Base-by-base conservation (phyloP, 2,888 invertebrate genomes). In the Drosophila mimica region DNA sequence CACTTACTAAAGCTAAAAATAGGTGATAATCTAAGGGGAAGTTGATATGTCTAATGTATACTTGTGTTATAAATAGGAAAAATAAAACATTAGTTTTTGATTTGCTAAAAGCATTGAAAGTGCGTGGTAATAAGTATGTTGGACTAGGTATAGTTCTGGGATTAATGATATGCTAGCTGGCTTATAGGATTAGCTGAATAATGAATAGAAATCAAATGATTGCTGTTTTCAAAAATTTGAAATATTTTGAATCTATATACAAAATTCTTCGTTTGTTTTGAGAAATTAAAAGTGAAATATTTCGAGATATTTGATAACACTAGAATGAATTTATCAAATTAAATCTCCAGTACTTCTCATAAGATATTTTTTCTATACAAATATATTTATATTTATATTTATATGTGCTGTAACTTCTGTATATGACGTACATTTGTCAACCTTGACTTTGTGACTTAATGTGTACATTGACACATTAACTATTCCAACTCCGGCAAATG, bases 361-460 rank as follows among this genome's bases (percentile, higher is more conserved):
- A 9, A n/a, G 5, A 5, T 5, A 8, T 28, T 7, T n/a, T 34
- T n/a, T 33, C 28, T 20, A 52, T 11, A 17, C 5, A 9, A 36
- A 38, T 30, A 17, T 28, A 40, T 34, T 36, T 30, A n/a, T 15
- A 30, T 20, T 7, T 53, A 17, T 36, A n/a, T 1, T 17, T 43
- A 17, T 6, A 53, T 33, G 17, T 40, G 4, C 20, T 46, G 15
- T 28, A 31, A 17, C 33, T 43, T 49, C 31, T 36, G 17, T 25
- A 43, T 36, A 30, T 15, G 33, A 7, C n/a, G 25, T 17, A 34
- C 34, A 57, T 31, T 52, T 51, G 30, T 30, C 43, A 64, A 57
- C 81, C 81, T 81, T 78, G 78, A 67, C 68, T 68, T 67, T 20
- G 17, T 56, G 28, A 64, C 73, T 72, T 64, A 13, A n/a, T 59